Evolutionary conservation across 2,797 vertebrate species (phyloP).

Genomic region (Gymnopithys bicolor): DNA sequence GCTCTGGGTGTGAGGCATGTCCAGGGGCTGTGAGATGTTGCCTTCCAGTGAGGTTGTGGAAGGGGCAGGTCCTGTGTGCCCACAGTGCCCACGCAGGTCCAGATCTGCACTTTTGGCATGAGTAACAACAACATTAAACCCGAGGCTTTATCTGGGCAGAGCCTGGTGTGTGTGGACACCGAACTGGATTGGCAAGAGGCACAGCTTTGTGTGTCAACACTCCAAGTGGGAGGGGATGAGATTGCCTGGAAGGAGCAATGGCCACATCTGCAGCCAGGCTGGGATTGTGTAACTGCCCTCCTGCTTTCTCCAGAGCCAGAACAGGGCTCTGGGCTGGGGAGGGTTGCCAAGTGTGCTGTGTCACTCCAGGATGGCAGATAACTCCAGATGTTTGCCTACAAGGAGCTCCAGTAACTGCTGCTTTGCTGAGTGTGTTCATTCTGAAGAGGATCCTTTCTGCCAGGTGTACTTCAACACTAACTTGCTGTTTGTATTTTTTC

Average conservation of each 20-base stretch:
- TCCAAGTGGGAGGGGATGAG: neutral
- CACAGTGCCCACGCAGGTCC: neutral
- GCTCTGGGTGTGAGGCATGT: neutral
- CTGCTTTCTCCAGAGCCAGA: neutral
- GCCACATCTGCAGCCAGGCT: neutral
- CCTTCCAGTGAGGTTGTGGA: neutral
- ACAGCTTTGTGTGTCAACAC: conserved; percentile 3
- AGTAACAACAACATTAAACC: neutral
- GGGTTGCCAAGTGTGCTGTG: neutral
- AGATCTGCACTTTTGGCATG: neutral
- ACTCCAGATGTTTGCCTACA: neutral
- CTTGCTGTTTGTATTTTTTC: fast-evolving
- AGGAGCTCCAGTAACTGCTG: neutral
- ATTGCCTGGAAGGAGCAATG: neutral
- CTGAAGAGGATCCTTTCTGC: neutral
- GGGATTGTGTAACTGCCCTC: neutral
- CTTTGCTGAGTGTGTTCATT: fast-evolving
- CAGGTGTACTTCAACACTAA: fast-evolving
- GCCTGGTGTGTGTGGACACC: neutral
- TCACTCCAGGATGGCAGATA: neutral
- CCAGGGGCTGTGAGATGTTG: neutral
- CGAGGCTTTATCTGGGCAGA: neutral
- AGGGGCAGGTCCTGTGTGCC: neutral
- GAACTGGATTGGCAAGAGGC: neutral
- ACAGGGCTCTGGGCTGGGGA: neutral